Conservation (phyloP, 2,113 vertebrate species). For the Odontesthes bonariensis region DNA sequence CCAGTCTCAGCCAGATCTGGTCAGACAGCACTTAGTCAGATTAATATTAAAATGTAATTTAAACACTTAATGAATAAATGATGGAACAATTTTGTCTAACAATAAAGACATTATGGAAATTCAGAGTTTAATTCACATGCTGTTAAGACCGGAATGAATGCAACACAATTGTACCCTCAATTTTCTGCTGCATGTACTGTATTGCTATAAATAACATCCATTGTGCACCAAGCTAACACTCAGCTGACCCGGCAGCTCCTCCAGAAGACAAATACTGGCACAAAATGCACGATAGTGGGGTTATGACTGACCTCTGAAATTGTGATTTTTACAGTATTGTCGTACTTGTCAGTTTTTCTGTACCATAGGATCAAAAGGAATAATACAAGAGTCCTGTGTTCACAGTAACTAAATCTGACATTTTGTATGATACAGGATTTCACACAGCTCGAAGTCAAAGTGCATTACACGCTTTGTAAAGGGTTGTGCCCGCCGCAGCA, state of each 20-base stretch:
- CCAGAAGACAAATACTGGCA: not conserved
- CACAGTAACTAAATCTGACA: not conserved
- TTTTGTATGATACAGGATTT: not conserved
- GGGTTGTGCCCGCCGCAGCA: too few species aligned
- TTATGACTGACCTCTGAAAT: not conserved
- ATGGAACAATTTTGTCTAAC: not conserved
- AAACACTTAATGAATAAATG: not conserved
- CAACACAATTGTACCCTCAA: not conserved
- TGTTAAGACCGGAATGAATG: not conserved
- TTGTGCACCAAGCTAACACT: not conserved
- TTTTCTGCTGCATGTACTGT: not conserved
- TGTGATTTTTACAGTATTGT: not conserved
- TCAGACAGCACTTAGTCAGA: conserved; percentile 4
- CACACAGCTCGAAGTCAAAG: not conserved
- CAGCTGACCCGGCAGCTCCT: not conserved
- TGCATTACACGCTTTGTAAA: not conserved
- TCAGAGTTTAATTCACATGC: not conserved
- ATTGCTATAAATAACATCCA: not conserved
- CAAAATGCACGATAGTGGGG: not conserved
- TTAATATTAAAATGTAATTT: conserved; percentile 28
- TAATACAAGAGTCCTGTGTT: not conserved
- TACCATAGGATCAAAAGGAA: not conserved
- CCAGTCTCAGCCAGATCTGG: conserved; percentile 15
- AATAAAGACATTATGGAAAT: not conserved
- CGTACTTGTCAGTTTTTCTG: not conserved